Evolutionary conservation across 1,140 invertebrate species (phyloP).

Genomic region (Orussus abietinus): DNA sequence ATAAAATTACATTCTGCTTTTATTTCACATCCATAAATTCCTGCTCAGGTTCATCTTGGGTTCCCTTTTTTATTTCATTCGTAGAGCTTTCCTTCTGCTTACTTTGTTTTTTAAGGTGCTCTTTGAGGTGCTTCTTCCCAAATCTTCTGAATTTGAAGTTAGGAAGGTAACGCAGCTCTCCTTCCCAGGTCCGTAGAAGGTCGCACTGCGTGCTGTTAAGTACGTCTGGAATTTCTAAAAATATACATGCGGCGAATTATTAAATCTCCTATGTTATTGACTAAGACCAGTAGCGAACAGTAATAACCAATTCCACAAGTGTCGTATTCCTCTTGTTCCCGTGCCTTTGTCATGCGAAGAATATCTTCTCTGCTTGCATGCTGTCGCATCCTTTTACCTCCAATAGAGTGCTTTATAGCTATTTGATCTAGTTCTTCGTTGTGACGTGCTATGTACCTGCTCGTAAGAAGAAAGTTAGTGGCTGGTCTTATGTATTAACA

Average conservation of each 20-base stretch:
- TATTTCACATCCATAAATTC: constrained; percentile 8
- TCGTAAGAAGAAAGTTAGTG: constrained; percentile 11
- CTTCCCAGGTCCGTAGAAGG: constrained; percentile 64
- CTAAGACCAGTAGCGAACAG: too few species aligned
- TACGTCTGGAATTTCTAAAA: constrained; percentile 64
- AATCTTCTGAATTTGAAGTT: constrained; percentile 66
- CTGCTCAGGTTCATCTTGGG: neutral
- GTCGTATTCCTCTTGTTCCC: constrained; percentile 66
- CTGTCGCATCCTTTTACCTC: constrained; percentile 65
- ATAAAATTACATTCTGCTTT: too few species aligned
- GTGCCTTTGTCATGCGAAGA: constrained; percentile 66
- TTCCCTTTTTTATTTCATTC: constrained; percentile 1
- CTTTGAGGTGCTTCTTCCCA: constrained; percentile 51
- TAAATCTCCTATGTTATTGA: too few species aligned
- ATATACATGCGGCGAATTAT: constrained; percentile 15
- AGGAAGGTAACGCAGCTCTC: constrained; percentile 61
- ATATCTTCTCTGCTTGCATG: constrained; percentile 72
- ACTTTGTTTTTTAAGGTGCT: constrained; percentile 18
- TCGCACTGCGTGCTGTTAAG: constrained; percentile 56
- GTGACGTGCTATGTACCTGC: constrained; percentile 60
- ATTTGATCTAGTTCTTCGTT: constrained; percentile 76
- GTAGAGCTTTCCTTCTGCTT: constrained; percentile 4
- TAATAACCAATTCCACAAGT: constrained; percentile 66
- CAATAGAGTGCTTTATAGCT: constrained; percentile 68
- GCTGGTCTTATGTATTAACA: too few species aligned